phyloP scores from a whole-genome alignment of 2,888 invertebrate genomes.

The Eupeodes luniger region DNA sequence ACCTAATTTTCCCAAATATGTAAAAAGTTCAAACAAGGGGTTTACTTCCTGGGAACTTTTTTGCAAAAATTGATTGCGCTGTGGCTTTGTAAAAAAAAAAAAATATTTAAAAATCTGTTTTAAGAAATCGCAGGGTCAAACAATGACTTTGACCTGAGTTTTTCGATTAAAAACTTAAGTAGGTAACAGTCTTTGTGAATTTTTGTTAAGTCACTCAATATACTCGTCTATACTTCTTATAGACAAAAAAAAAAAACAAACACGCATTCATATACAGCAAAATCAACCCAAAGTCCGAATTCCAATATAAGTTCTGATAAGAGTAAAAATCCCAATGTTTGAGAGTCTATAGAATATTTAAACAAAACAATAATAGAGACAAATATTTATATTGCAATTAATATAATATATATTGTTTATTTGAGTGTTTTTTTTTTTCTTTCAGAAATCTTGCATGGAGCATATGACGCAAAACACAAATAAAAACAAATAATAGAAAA shows the following conservation, averaged over 20 bases:
- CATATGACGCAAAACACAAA: conserved; percentile 13
- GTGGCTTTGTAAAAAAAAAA: neutral
- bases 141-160: neutral
- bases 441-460: conserved; percentile 25
- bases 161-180: neutral
- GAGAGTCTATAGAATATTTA: neutral
- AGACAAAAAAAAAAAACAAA: neutral
- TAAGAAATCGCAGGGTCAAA: neutral
- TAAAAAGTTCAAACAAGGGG: neutral
- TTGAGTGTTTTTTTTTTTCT: conserved; percentile 1
- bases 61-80: neutral
- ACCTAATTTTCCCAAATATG: neutral
- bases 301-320: conserved; percentile 1
- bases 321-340: conserved; percentile 11
- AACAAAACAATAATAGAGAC: neutral
- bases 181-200: neutral
- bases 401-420: neutral
- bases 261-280: neutral
- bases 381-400: conserved; percentile 13
- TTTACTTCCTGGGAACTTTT: neutral
- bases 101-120: too few species aligned
- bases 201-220: neutral
- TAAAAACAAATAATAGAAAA: neutral
- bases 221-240: neutral
- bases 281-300: conserved; percentile 20